These are phyloP conservation scores for Lottia scabra DNA, from an alignment of 2,888 invertebrate genomes.

Conservation along the genomic window DNA sequence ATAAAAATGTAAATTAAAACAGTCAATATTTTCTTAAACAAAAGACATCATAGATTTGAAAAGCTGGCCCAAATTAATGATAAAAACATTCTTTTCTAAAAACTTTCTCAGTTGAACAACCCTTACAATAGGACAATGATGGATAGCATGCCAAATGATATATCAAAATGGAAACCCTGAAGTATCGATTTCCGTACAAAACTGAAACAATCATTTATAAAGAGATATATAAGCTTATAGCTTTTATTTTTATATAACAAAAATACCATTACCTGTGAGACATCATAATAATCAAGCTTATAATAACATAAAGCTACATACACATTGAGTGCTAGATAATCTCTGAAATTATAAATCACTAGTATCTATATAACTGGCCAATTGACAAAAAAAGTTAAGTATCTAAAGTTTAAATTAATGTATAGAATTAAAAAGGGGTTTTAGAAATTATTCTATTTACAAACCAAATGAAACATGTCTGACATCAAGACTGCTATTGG, in stretches of 20 bases:
- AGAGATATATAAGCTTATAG: no score
- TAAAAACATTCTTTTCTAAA: no score
- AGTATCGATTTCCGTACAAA: not conserved
- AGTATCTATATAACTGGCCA: no score
- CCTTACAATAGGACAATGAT: no score
- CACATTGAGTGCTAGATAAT: conserved; percentile 93
- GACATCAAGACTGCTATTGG: not conserved
- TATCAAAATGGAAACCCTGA: no score
- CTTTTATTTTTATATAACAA: no score
- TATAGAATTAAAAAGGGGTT: not conserved
- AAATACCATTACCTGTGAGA: conserved; percentile 84
- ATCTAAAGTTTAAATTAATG: not conserved
- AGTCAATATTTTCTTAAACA: not conserved
- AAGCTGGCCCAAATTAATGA: no score
- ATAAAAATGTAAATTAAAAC: not conserved
- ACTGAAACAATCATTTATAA: no score
- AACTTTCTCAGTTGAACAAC: no score
- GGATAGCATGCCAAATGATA: no score
- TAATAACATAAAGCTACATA: conserved; percentile 98
- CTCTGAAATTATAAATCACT: conserved; percentile 74
- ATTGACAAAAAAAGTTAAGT: no score
- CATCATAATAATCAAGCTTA: conserved; percentile 97
- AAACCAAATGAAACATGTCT: no score
- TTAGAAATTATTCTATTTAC: not conserved
- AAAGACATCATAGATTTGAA: not conserved